phyloP scores from a whole-genome alignment of 92 coral and sea anemone genomes.

The Umimayanthus chanpuru region DNA sequence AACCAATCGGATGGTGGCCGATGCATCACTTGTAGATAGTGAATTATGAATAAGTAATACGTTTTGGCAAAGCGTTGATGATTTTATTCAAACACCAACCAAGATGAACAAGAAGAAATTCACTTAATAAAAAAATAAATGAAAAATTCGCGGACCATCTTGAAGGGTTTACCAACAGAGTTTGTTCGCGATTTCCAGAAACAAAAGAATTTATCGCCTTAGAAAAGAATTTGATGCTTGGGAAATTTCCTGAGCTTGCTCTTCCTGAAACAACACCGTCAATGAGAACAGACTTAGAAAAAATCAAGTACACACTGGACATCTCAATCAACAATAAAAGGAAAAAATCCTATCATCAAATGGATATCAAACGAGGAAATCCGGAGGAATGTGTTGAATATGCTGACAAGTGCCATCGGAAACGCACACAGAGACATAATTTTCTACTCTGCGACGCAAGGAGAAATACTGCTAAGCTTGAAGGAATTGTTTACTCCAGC shows the following conservation, averaged over 20 bases:
- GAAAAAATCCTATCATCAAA: neutral
- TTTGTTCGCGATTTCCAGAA: neutral
- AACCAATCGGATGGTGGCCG: too few species aligned
- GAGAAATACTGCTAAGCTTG: slow-evolving; percentile 8
- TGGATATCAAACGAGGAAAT: neutral
- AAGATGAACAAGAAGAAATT: slow-evolving; percentile 29
- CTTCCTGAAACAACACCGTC: neutral
- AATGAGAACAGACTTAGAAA: neutral
- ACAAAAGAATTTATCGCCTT: neutral
- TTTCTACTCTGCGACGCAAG: slow-evolving; percentile 18
- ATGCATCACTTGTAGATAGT: too few species aligned
- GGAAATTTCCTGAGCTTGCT: slow-evolving; percentile 7
- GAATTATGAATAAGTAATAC: too few species aligned
- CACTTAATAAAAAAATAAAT: too few species aligned
- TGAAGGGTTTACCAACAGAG: slow-evolving; percentile 15
- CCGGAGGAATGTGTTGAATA: slow-evolving; percentile 19
- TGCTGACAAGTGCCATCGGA: slow-evolving; percentile 23
- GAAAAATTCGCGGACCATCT: slow-evolving; percentile 1
- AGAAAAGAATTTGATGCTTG: slow-evolving; percentile 10
- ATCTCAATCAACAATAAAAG: neutral
- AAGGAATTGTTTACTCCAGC: neutral
- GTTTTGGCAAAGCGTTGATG: neutral
- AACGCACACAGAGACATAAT: slow-evolving; percentile 33
- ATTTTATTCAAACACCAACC: neutral
- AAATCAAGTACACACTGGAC: neutral